Percentiles rank a stretch among this genome's conserved stretches.
Evolutionary conservation across 2,113 vertebrate species (phyloP).

Genomic region (Morone chrysops): DNA sequence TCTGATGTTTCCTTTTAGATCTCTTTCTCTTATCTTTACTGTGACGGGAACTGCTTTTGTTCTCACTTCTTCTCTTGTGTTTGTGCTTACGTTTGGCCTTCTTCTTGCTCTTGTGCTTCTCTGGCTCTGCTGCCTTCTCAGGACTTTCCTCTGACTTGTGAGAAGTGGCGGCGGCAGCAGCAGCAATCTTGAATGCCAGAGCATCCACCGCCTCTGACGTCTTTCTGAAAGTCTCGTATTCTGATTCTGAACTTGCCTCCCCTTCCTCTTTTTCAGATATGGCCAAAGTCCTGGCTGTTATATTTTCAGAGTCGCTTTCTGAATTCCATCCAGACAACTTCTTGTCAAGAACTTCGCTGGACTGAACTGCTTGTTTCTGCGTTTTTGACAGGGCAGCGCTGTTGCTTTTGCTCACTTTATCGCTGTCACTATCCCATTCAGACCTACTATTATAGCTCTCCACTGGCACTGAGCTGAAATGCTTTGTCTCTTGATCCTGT

Average conservation of each 20-base stretch:
- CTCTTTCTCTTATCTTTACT: constrained; percentile 88
- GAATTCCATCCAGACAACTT: constrained; percentile 90
- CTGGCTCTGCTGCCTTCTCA: constrained; percentile 57
- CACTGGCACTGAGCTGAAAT: constrained; percentile 49
- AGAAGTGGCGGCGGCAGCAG: background rate
- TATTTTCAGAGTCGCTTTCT: constrained; percentile 88
- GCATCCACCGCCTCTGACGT: constrained; percentile 39
- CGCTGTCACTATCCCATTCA: constrained; percentile 82
- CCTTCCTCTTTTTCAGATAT: constrained; percentile 95
- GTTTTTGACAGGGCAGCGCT: constrained; percentile 19
- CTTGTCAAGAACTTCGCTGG: constrained; percentile 61
- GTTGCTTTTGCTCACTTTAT: constrained; percentile 76
- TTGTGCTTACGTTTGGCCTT: constrained; percentile 87
- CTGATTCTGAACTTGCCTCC: constrained; percentile 93
- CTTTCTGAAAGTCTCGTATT: constrained; percentile 67
- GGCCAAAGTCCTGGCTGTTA: constrained; percentile 58
- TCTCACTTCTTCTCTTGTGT: constrained; percentile 82
- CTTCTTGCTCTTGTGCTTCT: constrained; percentile 85
- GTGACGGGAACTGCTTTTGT: constrained; percentile 83
- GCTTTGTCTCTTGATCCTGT: constrained; percentile 74
- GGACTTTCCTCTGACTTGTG: constrained; percentile 72
- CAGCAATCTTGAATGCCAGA: constrained; percentile 7
- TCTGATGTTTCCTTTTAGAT: constrained; percentile 91
- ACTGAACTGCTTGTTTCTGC: constrained; percentile 69
- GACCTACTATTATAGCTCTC: constrained; percentile 73